Base-by-base conservation (phyloP, 2,888 invertebrate genomes). In the Tanypteryx hageni region DNA sequence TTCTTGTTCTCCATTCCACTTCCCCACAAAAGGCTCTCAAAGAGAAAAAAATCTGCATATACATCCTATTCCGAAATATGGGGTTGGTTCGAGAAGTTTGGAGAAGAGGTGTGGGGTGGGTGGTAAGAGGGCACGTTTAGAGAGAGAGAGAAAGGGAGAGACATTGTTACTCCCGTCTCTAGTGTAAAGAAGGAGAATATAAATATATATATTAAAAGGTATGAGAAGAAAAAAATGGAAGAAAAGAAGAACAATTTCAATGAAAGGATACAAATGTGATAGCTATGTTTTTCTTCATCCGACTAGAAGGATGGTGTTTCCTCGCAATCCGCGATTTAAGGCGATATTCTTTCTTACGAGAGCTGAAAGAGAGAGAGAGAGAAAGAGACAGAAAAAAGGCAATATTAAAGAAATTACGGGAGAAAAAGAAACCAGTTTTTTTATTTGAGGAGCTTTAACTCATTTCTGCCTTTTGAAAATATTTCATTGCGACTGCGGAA, bases 11-110 rank as follows among this genome's bases (percentile, higher is more conserved):
- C 22, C 22, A 27, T 18, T 76, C 76, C 14, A 83, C 44, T 57
- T 83, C 83, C 57, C 82, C 56, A 10, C 56, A n/a, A n/a, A n/a
- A n/a, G n/a, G n/a, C n/a, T n/a, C n/a, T n/a, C n/a, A n/a, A n/a
- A n/a, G 22, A 27, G 59, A 86, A 89, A 86, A 61, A 89, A 89
- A 68, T 89, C 89, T 89, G 68, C 89, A 89, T 89, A 18, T 11
- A n/a, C 89, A 59, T 89, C 64, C 89, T 44, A 44, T 56, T 68
- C 64, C 56, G 9, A 76, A 27, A 76, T 76, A 76, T 76, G 22
- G 27, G 22, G 18, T 76, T 14, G 11, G 22, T 76, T 11, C 44
- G 44, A 5, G 44, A 44, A 44, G 89, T 44, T 44, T 44, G 22
- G 89, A 64, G 18, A 68, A 31, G 11, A 59, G 86, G 31, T 68